Conservation (phyloP, 1,140 invertebrate species). For the Lepidurus packardi region DNA sequence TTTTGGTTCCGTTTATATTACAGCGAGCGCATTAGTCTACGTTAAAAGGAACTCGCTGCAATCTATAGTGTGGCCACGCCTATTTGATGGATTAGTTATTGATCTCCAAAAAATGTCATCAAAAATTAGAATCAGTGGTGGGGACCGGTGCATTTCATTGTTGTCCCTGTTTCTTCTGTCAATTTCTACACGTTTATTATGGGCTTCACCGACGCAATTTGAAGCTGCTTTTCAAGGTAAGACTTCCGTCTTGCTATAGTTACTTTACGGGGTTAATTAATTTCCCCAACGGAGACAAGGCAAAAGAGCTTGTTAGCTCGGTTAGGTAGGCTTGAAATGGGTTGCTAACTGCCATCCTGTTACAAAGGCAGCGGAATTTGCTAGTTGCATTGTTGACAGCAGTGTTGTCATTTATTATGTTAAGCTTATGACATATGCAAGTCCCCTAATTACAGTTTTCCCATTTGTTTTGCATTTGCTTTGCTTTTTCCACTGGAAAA, state of each 20-base stretch:
- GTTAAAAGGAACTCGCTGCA: no score
- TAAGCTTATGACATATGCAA: neutral
- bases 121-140: constrained; percentile 1
- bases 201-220: neutral
- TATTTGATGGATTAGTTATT: neutral
- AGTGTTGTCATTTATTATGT: neutral
- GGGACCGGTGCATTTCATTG: neutral
- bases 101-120: neutral
- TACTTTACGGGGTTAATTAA: neutral
- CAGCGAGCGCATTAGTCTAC: no score
- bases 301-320: neutral
- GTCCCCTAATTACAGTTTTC: no score
- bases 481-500: no score
- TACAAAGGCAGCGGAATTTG: no score
- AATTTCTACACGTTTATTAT: neutral
- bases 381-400: neutral
- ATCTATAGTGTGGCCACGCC: no score
- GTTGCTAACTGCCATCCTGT: neutral
- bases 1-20: no score
- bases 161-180: neutral
- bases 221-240: constrained; percentile 8
- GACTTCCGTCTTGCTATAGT: neutral
- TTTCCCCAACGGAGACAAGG: neutral
- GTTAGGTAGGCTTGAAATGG: neutral
- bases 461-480: no score